Evolutionary conservation across 2,113 vertebrate species (phyloP).

Genomic region (Anarhynchus alexandrinus): DNA sequence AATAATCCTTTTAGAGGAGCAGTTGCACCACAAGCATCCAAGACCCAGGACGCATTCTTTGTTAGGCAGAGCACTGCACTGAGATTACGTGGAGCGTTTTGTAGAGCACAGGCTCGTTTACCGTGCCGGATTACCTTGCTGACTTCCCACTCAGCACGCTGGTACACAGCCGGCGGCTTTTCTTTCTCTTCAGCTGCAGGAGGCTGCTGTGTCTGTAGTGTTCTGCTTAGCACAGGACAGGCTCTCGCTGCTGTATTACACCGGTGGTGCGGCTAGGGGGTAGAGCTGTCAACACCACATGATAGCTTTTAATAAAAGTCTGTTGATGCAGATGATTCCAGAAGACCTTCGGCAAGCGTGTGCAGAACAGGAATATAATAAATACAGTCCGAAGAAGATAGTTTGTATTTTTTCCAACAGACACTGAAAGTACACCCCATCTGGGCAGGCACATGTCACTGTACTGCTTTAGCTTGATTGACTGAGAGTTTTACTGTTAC

Average conservation of each 20-base stretch:
- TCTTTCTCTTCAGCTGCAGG: neutral
- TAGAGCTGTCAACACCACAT: neutral
- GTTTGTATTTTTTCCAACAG: neutral
- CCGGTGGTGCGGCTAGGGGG: neutral
- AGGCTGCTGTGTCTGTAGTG: neutral
- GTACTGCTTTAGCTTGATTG: neutral
- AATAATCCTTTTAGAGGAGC: neutral
- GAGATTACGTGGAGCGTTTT: neutral
- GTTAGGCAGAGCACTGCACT: neutral
- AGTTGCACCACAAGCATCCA: neutral
- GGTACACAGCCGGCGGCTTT: neutral
- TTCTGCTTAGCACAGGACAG: neutral
- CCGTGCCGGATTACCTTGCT: neutral
- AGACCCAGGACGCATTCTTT: neutral
- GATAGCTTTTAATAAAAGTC: neutral
- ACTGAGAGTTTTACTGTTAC: neutral
- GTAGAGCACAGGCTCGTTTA: neutral
- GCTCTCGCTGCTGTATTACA: neutral
- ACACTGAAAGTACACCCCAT: neutral
- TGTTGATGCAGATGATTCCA: neutral
- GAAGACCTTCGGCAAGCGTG: neutral
- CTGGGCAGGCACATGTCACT: neutral
- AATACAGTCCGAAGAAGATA: neutral
- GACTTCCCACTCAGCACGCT: neutral
- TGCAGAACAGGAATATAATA: neutral